Evolutionary conservation across 2,113 vertebrate genomes (phyloP).

Genomic region (Pterocles orientalis): DNA sequence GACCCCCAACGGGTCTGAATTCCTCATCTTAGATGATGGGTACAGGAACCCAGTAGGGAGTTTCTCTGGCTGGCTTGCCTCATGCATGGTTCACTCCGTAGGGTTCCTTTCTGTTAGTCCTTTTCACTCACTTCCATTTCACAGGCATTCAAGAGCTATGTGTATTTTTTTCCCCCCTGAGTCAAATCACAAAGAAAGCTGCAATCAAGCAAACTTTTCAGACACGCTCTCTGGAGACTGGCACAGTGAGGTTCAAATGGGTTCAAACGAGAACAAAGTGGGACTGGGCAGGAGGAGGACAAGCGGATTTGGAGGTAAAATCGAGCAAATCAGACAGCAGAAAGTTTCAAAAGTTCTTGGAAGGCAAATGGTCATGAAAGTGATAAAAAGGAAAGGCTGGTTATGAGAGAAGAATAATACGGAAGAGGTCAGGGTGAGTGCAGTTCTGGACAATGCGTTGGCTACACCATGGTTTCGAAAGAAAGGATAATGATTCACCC

Average conservation of each 20-base stretch:
- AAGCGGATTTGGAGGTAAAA: conserved; percentile 25
- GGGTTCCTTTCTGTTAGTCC: conserved; percentile 39
- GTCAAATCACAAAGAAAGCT: conserved; percentile 24
- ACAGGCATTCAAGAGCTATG: conserved; percentile 20
- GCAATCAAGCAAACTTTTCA: conserved; percentile 63
- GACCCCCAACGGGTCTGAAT: background rate
- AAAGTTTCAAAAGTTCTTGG: conserved; percentile 45
- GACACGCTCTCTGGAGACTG: background rate
- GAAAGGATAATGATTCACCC: conserved; percentile 48
- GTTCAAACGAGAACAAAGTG: conserved; percentile 31
- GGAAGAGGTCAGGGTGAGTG: conserved; percentile 36
- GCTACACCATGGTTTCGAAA: conserved; percentile 2
- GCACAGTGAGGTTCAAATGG: conserved; percentile 1
- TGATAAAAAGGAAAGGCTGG: conserved; percentile 12
- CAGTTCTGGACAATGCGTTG: conserved; percentile 41
- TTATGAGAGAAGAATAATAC: background rate
- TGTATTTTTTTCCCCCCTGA: background rate
- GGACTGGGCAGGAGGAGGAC: conserved; percentile 33
- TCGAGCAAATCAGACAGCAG: background rate
- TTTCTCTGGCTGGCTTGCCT: conserved; percentile 41
- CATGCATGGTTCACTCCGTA: background rate
- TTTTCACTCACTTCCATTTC: conserved; percentile 59
- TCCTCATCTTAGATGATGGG: background rate
- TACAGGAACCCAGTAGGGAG: conserved; percentile 30
- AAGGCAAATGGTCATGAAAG: conserved; percentile 48